Evolutionary conservation across 2,888 invertebrate species (phyloP), one percentile per base, ranked within the genome.

Genomic region (Watsonalla cultraria): DNA sequence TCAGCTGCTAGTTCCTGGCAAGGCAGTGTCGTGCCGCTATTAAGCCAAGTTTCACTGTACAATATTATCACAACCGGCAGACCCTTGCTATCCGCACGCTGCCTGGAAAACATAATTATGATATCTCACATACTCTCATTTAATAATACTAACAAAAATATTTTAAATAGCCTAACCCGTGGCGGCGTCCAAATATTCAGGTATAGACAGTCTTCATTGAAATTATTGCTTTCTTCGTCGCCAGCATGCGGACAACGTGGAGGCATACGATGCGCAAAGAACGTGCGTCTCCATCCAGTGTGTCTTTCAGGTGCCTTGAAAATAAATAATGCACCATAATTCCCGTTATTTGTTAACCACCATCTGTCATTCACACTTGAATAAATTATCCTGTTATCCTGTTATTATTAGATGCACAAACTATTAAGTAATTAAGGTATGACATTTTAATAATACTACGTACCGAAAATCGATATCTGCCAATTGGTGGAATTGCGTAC

Each of bases 111-210:
- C 47, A 60, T 51, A 52, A n/a, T 50, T 33, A 50, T 45, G 14
- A 39, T 13, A 34, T 42, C 11, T 11, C 11, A 5, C 11, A 11
- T 11, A 5, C 9, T 9, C 9, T 13, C 15, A 45, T 47, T 45
- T 39, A 33, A 15, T 8, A 52, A 46, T 35, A 15, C 13, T 45
- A 35, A 45, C 47, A 54, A 51, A 33, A 46, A 45, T 56, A 53
- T 45, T 45, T 50, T 24, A 51, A 46, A 54, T 56, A 54, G 51
- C 56, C 70, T 62, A 67, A 94, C 95, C 92, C 94, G 93, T 48
- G 98, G 96, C 4, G 95, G 96, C 4, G 95, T 94, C 97, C 97
- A 98, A 60, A 98, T 94, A 75, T 97, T 98, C 51, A 98, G 84
- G 76, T 94, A 96, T n/a, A 98, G 92, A 72, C 98, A 98, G 82